These are phyloP conservation scores for Threskiornis aethiopicus DNA, from an alignment of 2,797 vertebrate species.

Conservation along the genomic window DNA sequence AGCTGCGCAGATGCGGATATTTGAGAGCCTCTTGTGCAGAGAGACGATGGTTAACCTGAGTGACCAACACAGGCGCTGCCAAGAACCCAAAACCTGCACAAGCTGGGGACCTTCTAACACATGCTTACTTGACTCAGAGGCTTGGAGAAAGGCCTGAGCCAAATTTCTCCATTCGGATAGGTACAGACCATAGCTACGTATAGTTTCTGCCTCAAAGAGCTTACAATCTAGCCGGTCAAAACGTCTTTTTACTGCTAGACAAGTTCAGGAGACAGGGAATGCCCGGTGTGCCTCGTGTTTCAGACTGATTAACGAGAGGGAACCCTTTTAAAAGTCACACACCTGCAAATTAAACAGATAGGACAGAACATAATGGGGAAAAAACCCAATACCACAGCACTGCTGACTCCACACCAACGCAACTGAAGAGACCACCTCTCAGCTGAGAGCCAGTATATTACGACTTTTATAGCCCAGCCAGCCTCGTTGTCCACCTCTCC, in stretches of 20 bases:
- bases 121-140: background rate
- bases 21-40: background rate
- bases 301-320: background rate
- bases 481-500: background rate
- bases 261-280: background rate
- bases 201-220: background rate
- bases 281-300: background rate
- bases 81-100: background rate
- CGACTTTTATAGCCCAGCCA: background rate
- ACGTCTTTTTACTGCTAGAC: background rate
- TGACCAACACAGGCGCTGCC: fast-evolving
- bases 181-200: background rate
- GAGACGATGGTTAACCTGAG: fast-evolving
- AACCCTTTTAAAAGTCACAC: background rate
- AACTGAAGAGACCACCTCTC: background rate
- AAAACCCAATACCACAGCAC: background rate
- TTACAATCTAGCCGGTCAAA: background rate
- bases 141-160: background rate
- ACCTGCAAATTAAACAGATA: background rate
- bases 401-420: background rate
- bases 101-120: background rate
- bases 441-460: fast-evolving
- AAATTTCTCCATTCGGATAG: background rate
- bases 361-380: background rate
- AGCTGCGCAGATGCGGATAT: background rate